Conservation (phyloP, 2,797 vertebrate genomes). For the Anabas testudineus region DNA sequence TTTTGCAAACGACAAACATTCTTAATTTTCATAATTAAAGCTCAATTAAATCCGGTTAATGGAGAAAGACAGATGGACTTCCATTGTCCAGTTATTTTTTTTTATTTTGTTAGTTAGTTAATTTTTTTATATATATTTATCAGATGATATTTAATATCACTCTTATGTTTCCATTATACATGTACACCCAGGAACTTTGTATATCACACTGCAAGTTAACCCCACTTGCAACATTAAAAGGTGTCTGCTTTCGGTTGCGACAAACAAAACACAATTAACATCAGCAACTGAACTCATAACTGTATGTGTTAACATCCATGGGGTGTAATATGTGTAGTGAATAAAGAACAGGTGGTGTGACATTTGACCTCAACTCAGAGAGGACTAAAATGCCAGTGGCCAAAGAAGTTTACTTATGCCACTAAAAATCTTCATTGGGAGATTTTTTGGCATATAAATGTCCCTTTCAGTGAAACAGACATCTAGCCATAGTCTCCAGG, state of each 20-base stretch:
- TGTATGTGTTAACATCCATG: constrained; percentile 16
- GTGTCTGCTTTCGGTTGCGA: too few relatives aligned
- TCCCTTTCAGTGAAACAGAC: constrained; percentile 46
- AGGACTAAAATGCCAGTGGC: constrained; percentile 59
- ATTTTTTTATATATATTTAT: too few relatives aligned
- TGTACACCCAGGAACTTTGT: not conserved
- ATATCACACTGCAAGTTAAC: too few relatives aligned
- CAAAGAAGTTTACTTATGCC: constrained; percentile 29
- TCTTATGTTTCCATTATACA: too few relatives aligned
- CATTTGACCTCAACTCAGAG: constrained; percentile 61
- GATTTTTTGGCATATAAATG: constrained; percentile 31
- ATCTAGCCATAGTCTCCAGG: constrained; percentile 51
- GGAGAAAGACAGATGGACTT: not conserved
- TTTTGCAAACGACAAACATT: constrained; percentile 14
- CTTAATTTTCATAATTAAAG: constrained; percentile 5
- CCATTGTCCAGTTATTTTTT: constrained; percentile 1
- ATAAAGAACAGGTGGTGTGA: constrained; percentile 49
- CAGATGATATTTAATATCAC: too few relatives aligned
- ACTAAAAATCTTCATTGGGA: constrained; percentile 23
- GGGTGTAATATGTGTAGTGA: constrained; percentile 35
- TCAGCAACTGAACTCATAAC: not conserved
- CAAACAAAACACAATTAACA: not conserved
- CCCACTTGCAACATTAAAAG: too few relatives aligned
- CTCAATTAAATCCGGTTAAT: constrained; percentile 11
- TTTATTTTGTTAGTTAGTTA: too few relatives aligned